Conservation (phyloP, 1,140 invertebrate genomes). For the Epicauta chinensis region DNA sequence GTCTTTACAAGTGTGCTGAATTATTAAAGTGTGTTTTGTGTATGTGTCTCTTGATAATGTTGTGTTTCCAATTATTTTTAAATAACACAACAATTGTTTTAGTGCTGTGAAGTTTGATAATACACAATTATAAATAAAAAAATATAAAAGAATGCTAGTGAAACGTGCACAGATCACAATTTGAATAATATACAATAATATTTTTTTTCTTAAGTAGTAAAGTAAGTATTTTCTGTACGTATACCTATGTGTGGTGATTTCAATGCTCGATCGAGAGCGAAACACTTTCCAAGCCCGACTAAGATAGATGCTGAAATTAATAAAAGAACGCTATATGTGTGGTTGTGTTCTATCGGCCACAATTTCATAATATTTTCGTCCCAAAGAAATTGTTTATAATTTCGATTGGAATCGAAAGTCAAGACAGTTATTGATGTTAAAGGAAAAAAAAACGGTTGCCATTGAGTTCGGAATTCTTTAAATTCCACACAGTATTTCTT, state of each 20-base stretch:
- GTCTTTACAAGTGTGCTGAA: conserved; percentile 3
- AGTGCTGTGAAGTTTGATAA: neutral
- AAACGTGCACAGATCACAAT: neutral
- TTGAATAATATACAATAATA: neutral
- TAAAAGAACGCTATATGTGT: too few relatives aligned
- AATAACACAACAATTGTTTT: too few relatives aligned
- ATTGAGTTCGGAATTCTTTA: too few relatives aligned
- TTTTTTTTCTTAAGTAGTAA: neutral
- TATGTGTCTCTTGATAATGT: neutral
- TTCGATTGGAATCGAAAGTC: too few relatives aligned
- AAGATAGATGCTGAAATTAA: too few relatives aligned
- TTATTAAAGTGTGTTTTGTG: neutral
- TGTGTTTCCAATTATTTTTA: too few relatives aligned
- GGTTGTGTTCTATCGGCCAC: neutral
- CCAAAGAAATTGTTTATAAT: neutral
- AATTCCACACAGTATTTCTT: too few relatives aligned
- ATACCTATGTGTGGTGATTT: conserved; percentile 14
- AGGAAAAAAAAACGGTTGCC: too few relatives aligned
- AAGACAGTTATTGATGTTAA: too few relatives aligned
- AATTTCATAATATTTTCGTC: neutral
- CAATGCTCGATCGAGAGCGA: conserved; percentile 17
- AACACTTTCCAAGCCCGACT: neutral
- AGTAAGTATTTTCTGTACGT: neutral
- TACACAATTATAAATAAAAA: neutral
- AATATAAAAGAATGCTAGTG: neutral